phyloP scores from a whole-genome alignment of 2,888 invertebrate species.

The Spodoptera picta region DNA sequence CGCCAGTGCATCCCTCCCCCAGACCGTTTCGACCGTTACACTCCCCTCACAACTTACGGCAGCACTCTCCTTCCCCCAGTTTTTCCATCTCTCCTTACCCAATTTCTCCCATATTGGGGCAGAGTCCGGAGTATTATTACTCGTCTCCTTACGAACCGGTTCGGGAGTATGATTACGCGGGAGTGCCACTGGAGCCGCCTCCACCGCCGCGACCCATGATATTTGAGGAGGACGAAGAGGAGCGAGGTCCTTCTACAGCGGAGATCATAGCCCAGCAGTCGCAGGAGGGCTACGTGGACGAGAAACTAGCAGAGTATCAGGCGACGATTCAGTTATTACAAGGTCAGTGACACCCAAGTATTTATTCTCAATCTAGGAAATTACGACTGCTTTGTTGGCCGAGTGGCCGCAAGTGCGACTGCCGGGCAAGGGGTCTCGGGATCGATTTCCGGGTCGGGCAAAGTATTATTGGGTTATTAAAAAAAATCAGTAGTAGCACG shows the following conservation, averaged over 20 bases:
- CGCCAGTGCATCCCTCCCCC: slow-evolving; percentile 88
- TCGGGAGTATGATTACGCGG: slow-evolving; percentile 92
- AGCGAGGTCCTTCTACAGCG: slow-evolving; percentile 95
- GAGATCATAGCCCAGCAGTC: slow-evolving; percentile 98
- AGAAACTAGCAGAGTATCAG: slow-evolving; percentile 97
- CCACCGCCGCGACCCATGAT: slow-evolving; percentile 92
- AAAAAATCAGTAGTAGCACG: too few species aligned
- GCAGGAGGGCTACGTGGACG: slow-evolving; percentile 98
- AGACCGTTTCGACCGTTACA: slow-evolving; percentile 85
- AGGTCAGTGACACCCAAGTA: slow-evolving; percentile 88
- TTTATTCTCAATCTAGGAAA: too few species aligned
- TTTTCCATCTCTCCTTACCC: slow-evolving; percentile 86
- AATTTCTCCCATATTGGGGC: slow-evolving; percentile 89
- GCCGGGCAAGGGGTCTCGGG: too few species aligned
- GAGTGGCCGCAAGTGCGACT: too few species aligned
- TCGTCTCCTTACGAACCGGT: slow-evolving; percentile 88
- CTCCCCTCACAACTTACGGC: slow-evolving; percentile 81
- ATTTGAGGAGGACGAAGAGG: slow-evolving; percentile 90
- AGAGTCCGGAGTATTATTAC: slow-evolving; percentile 89
- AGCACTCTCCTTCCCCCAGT: slow-evolving; percentile 84
- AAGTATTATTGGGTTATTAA: too few species aligned
- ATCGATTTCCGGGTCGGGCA: too few species aligned
- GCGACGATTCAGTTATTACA: slow-evolving; percentile 96
- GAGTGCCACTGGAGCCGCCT: slow-evolving; percentile 93
- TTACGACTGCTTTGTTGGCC: too few species aligned